Base-by-base conservation (phyloP, 2,113 vertebrate species). In the Prietella phreatophila region DNA sequence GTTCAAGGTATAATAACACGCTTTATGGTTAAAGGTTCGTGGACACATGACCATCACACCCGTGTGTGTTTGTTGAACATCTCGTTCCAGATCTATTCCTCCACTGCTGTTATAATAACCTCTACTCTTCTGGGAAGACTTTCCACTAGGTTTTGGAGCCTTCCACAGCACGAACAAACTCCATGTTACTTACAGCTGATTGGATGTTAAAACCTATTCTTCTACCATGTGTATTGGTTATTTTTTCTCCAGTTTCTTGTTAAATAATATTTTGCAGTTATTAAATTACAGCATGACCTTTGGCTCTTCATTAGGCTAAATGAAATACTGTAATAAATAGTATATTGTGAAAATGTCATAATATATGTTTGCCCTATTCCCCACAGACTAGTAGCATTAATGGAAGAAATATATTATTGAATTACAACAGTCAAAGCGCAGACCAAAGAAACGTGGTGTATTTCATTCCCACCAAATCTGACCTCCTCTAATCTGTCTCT, bases 401-500 rank as follows among this genome's bases (percentile, higher is more conserved):
- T 30, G n/a, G 11, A 4, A 5, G 15, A 39, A 39, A 69, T 71
- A 71, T 36, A 71, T 71, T 36, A 15, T 7, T 69, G 65, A 30
- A 69, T 17, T 5, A 5, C 33, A 6, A 71, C 15, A 36, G 30
- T 33, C 15, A 67, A 30, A 30, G 27, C 2, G n/a, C 39, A 86
- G 27, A 50, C 36, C n/a, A 47, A 67, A 63, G 25, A 85, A 60
- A 58, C 58, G 33, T 71, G 19, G 63, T 11, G 71, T 3, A 20
- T 42, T 83, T 30, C 39, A 5, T 55, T 30, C n/a, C 9, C 42
- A 7, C 65, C 42, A 42, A 63, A 25, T 83, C 56, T 84, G 39
- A 33, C 55, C 69, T 50, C 6, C 75, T 83, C 82, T 91, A 91
- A 92, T 91, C 89, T 90, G 87, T 50, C 53, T 85, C 0, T 69